Evolutionary conservation across 2,113 vertebrate genomes (phyloP).

Genomic region (Onychorhynchus coronatus): DNA sequence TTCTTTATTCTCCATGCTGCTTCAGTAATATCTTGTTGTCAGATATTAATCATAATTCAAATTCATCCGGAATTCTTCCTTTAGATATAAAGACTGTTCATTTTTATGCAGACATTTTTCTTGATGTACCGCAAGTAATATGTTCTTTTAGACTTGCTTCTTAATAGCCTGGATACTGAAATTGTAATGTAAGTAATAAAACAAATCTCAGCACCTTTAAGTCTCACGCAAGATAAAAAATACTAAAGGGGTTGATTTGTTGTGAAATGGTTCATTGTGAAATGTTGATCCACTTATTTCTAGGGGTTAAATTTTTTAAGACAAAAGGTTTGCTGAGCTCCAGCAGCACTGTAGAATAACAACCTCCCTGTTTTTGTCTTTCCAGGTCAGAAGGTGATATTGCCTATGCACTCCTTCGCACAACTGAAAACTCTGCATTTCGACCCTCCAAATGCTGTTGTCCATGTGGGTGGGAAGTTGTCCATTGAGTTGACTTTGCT

Average conservation of each 20-base stretch:
- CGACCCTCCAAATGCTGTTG: constrained; percentile 81
- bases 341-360: background rate
- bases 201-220: background rate
- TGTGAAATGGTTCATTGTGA: background rate
- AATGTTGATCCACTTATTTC: background rate
- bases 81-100: background rate
- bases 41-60: background rate
- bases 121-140: background rate
- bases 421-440: constrained; percentile 86
- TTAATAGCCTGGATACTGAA: background rate
- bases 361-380: background rate
- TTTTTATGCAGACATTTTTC: background rate
- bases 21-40: background rate
- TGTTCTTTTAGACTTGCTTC: background rate
- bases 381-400: constrained; percentile 77
- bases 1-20: background rate
- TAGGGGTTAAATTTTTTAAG: background rate
- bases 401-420: constrained; percentile 87
- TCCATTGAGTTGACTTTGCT: constrained; percentile 83
- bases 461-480: constrained; percentile 87
- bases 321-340: background rate
- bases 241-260: background rate
- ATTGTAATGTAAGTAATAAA: background rate
- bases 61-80: background rate
- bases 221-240: background rate